Evolutionary conservation across 2,113 vertebrate genomes (phyloP).

Genomic region (Thalassoma bifasciatum): DNA sequence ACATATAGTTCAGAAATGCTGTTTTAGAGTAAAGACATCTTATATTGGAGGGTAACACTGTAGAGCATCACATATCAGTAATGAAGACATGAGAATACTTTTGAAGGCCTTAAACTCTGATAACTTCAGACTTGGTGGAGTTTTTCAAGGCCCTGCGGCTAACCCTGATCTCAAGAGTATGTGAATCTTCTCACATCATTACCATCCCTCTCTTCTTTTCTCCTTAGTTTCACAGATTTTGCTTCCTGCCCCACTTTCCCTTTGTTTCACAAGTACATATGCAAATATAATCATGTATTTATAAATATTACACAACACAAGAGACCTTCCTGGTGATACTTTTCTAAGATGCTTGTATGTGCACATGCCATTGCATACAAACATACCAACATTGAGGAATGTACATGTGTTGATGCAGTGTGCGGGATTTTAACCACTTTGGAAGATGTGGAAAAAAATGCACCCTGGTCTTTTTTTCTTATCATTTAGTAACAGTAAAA

Average conservation of each 20-base stretch:
- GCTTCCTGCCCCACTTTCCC: slow-evolving; percentile 25
- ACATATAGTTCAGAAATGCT: not conserved
- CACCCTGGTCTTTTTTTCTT: not conserved
- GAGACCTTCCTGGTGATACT: not conserved
- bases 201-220: not conserved
- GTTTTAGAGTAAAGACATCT: not conserved
- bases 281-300: slow-evolving; percentile 28
- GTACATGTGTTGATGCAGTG: slow-evolving; percentile 23
- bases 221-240: slow-evolving; percentile 11
- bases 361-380: not conserved
- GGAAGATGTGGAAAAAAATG: slow-evolving; percentile 7
- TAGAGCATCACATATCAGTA: not conserved
- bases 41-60: not conserved
- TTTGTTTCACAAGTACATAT: slow-evolving; percentile 16
- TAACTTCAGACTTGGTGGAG: not conserved
- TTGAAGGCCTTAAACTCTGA: slow-evolving; percentile 6
- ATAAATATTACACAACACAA: slow-evolving; percentile 34
- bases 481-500: not conserved
- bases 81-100: not conserved
- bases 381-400: slow-evolving; percentile 13
- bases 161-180: not conserved
- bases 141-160: not conserved
- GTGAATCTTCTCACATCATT: slow-evolving; percentile 1
- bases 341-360: not conserved
- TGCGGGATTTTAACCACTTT: slow-evolving; percentile 17